Evolutionary conservation across 2,888 invertebrate species (phyloP), one percentile per base, ranked within the genome.

Genomic region (Noctua janthina): DNA sequence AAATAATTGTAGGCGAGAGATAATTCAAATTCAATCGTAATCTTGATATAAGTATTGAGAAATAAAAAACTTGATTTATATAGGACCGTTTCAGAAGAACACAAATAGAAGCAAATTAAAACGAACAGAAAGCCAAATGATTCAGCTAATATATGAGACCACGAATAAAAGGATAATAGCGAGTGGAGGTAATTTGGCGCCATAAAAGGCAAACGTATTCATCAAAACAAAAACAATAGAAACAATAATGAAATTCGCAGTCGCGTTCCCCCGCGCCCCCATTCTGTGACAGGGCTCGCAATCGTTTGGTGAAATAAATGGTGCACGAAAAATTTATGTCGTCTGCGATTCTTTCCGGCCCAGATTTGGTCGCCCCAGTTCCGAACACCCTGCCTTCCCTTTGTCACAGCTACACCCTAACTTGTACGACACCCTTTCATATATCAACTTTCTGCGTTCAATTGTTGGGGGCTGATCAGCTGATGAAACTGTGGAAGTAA

Each of bases 251-350:
- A 87, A 88, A 90, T 88, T 90, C 90, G 90, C 92, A 87, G 88
- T 86, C 86, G 78, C 88, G 81, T 79, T 84, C 79, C 90, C 90
- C 86, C 85, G 85, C 90, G 89, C 76, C 90, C 91, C 90, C 83
- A 87, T 91, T 92, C 93, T 93, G 91, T 81, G 84, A 88, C 89
- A 90, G 90, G 92, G 91, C 93, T 92, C 92, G 90, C 92, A 90
- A 91, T 91, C 92, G 91, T 92, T 94, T 92, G 94, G 93, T 92
- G 93, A 94, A 96, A 95, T 95, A 96, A 96, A 96, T 95, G 95
- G 95, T 90, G 93, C 94, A 91, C 92, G 94, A 93, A 94, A 93
- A 96, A 96, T 96, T 95, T 94, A 96, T 95, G 93, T 91, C 89
- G 91, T 91, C 92, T 91, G 91, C 91, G 91, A 91, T 93, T 92